Evolutionary conservation across 2,113 vertebrate genomes (phyloP).

Genomic region (Heterocephalus glaber): DNA sequence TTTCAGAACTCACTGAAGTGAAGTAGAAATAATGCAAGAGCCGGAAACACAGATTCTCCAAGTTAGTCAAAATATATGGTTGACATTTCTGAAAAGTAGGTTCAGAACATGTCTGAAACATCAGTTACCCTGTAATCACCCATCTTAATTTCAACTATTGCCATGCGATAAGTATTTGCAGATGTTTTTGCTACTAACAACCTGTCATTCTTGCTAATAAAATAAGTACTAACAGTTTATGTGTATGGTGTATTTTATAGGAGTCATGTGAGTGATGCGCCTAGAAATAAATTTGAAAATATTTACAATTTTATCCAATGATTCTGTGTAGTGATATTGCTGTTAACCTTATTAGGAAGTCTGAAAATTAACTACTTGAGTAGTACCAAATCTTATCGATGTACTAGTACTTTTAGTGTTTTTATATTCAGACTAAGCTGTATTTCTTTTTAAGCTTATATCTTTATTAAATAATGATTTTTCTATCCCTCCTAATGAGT

Average conservation of each 20-base stretch:
- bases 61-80: background rate
- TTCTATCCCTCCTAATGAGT: background rate
- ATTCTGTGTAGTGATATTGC: background rate
- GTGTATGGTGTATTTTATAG: background rate
- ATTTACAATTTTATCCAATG: background rate
- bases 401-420: background rate
- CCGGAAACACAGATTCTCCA: background rate
- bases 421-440: background rate
- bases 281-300: conserved; percentile 16
- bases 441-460: background rate
- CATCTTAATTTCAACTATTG: background rate
- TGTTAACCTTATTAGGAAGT: background rate
- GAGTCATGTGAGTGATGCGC: background rate
- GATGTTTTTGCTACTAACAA: background rate
- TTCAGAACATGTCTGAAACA: background rate
- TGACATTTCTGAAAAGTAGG: background rate
- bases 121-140: background rate
- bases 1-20: background rate
- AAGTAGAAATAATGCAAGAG: conserved; percentile 1
- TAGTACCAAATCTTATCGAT: background rate
- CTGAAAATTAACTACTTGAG: background rate
- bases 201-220: background rate
- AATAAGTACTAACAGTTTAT: background rate
- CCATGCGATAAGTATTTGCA: background rate
- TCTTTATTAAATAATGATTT: background rate